Evolutionary conservation across 1,140 invertebrate species (phyloP).

Genomic region (Leptinotarsa defecta): DNA sequence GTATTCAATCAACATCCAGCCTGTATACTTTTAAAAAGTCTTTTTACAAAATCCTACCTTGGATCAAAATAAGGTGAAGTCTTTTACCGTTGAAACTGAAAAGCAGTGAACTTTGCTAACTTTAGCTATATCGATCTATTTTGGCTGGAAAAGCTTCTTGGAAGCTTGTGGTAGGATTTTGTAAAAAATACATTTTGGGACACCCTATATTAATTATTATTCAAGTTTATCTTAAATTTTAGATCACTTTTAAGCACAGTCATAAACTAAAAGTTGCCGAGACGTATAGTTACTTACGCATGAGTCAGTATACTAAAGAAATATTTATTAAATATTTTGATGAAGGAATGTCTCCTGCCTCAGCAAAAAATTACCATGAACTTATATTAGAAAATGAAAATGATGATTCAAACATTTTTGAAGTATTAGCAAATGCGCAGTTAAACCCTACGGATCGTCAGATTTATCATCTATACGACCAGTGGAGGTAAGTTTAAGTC

Average conservation of each 20-base stretch:
- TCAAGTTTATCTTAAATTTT: background rate
- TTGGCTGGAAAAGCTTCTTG: too few species aligned
- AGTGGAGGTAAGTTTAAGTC: constrained; percentile 19
- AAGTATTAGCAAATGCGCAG: constrained; percentile 14
- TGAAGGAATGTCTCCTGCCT: constrained; percentile 25
- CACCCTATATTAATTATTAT: too few species aligned
- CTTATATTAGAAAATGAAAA: constrained; percentile 17
- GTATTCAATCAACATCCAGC: constrained; percentile 12
- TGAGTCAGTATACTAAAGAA: constrained; percentile 14
- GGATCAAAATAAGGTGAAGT: too few species aligned
- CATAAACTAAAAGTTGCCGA: constrained; percentile 25
- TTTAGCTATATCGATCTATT: too few species aligned
- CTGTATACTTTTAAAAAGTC: background rate
- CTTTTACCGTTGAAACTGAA: too few species aligned
- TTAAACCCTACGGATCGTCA: constrained; percentile 22
- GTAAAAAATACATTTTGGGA: too few species aligned
- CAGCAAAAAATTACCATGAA: constrained; percentile 26
- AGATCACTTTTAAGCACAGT: constrained; percentile 26
- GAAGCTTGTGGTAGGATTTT: too few species aligned
- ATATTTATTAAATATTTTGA: constrained; percentile 29
- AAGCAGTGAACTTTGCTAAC: too few species aligned
- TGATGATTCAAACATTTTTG: constrained; percentile 2
- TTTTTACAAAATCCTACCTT: too few species aligned
- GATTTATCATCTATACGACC: constrained; percentile 8
- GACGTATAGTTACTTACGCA: constrained; percentile 24